Evolutionary conservation across 37 sponge, comb jelly and placozoan species (phyloP).

Genomic region (Amphimedon queenslandica): DNA sequence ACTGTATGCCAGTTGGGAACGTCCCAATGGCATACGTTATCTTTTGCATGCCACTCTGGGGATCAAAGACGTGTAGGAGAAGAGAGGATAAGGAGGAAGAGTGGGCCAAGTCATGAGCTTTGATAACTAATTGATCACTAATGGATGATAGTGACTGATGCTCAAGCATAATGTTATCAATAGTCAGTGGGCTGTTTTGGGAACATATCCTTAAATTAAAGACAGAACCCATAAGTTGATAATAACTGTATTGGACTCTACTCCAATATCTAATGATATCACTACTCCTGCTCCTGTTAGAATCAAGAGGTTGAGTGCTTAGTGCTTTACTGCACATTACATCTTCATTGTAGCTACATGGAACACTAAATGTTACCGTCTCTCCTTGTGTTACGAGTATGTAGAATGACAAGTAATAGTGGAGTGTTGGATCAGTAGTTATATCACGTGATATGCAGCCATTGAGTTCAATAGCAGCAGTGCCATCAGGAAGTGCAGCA

Average conservation of each 20-base stretch:
- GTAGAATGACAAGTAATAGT: background rate
- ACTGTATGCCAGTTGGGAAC: slow-evolving; percentile 56
- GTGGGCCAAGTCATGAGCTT: background rate
- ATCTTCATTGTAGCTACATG: background rate
- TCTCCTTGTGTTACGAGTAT: background rate
- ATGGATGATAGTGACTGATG: background rate
- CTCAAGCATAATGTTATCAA: background rate
- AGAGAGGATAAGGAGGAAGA: background rate
- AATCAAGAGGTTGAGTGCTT: background rate
- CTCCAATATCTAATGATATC: background rate
- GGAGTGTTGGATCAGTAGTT: background rate
- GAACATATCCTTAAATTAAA: background rate
- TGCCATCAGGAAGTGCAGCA: background rate
- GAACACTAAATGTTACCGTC: background rate
- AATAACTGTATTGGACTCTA: background rate
- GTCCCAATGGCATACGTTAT: slow-evolving; percentile 70
- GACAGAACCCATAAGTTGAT: background rate
- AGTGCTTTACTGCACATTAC: background rate
- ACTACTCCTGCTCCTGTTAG: too few species aligned
- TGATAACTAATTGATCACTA: background rate
- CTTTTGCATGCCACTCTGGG: slow-evolving; percentile 49
- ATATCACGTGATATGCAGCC: background rate
- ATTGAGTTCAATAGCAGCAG: background rate
- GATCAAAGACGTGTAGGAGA: slow-evolving; percentile 34
- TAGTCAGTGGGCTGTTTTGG: background rate